Evolutionary conservation across 2,888 invertebrate species (phyloP).

Genomic region (Coenonympha arcania): DNA sequence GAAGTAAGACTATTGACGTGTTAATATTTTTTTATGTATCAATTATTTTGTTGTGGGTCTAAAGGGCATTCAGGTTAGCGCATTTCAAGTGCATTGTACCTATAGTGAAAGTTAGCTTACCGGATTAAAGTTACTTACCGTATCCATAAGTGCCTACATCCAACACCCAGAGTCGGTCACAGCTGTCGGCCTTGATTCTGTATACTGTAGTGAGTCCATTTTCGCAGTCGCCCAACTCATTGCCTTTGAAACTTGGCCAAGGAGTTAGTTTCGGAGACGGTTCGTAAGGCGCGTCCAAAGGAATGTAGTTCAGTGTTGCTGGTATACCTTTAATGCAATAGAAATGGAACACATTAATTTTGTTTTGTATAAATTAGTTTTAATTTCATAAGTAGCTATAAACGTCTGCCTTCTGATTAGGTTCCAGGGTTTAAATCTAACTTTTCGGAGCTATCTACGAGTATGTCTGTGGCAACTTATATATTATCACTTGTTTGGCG

Average conservation of each 20-base stretch:
- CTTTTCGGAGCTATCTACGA: too few relatives aligned
- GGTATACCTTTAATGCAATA: conserved; percentile 78
- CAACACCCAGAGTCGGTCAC: conserved; percentile 86
- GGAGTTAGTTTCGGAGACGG: conserved; percentile 85
- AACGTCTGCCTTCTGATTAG: too few relatives aligned
- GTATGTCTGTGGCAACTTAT: too few relatives aligned
- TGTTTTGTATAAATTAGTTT: neutral
- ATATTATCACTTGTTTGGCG: too few relatives aligned
- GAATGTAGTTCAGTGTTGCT: conserved; percentile 85
- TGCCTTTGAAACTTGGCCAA: conserved; percentile 83
- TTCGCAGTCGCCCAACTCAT: conserved; percentile 83
- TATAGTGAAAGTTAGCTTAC: neutral
- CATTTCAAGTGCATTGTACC: too few relatives aligned
- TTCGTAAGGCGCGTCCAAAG: conserved; percentile 76
- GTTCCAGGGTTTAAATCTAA: too few relatives aligned
- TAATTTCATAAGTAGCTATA: too few relatives aligned
- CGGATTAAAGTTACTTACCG: conserved; percentile 50
- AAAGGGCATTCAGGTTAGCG: too few relatives aligned
- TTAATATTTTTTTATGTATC: too few relatives aligned
- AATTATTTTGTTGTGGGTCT: too few relatives aligned
- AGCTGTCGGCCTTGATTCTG: conserved; percentile 83
- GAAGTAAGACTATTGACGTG: too few relatives aligned
- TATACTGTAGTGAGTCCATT: conserved; percentile 84
- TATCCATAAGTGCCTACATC: conserved; percentile 89
- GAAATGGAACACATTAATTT: neutral